A percentile compares a stretch with the other conserved stretches of the same genome.
phyloP scores from a whole-genome alignment of 2,113 vertebrate species.

The Catharus minimus region DNA sequence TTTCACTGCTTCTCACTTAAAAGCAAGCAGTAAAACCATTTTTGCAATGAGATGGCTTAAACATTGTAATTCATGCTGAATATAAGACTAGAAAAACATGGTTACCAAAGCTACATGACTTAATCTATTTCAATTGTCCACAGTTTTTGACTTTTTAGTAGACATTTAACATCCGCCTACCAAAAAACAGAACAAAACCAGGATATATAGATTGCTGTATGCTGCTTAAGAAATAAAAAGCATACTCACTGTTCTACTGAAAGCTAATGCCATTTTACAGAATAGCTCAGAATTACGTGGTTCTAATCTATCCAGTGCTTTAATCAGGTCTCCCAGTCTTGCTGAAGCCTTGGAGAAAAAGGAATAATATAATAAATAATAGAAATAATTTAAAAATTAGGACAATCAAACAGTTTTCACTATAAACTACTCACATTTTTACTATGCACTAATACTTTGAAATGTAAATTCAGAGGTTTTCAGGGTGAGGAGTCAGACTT shows the following conservation, averaged over 20 bases:
- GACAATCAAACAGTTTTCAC: background rate
- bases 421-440: background rate
- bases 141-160: background rate
- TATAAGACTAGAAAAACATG: background rate
- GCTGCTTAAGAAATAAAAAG: background rate
- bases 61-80: background rate
- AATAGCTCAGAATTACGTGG: conserved; percentile 86
- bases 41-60: background rate
- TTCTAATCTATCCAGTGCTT: conserved; percentile 82
- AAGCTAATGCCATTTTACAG: conserved; percentile 88
- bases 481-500: background rate
- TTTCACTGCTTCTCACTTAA: background rate
- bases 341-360: conserved; percentile 78
- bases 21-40: background rate
- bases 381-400: background rate
- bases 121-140: background rate
- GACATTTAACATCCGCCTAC: background rate
- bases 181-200: background rate
- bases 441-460: background rate
- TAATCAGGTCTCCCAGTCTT: conserved; percentile 82
- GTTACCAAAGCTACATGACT: background rate
- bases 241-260: conserved; percentile 89
- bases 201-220: background rate
- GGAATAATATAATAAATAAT: background rate
- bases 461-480: background rate